Evolutionary conservation across 2,797 vertebrate species (phyloP).

Genomic region (Mus spretus): DNA sequence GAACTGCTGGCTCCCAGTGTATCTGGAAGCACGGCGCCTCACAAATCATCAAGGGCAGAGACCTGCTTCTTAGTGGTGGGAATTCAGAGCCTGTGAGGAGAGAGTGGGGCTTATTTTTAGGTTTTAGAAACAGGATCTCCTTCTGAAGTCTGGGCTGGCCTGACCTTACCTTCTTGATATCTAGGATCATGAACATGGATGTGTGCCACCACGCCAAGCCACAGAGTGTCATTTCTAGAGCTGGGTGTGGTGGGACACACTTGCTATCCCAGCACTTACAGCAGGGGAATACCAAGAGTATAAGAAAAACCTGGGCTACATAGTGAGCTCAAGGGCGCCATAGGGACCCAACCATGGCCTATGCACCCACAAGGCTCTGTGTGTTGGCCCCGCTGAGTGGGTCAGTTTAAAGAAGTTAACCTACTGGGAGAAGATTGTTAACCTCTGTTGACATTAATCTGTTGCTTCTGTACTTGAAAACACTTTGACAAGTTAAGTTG

Average conservation of each 20-base stretch:
- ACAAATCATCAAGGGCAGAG: too few relatives aligned
- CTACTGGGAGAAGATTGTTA: not conserved
- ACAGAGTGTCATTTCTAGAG: not conserved
- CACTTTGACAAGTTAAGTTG: accelerated
- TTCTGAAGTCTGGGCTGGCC: not conserved
- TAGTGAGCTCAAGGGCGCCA: not conserved
- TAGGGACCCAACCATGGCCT: not conserved
- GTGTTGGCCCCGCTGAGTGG: not conserved
- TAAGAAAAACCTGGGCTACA: not conserved
- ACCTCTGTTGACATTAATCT: not conserved
- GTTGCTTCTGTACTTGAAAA: not conserved
- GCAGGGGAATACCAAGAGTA: not conserved
- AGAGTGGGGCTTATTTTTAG: not conserved
- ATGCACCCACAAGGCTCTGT: not conserved
- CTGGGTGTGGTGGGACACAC: not conserved
- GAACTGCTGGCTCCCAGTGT: not conserved
- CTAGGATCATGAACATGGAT: not conserved
- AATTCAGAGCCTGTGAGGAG: not conserved
- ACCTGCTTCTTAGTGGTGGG: not conserved
- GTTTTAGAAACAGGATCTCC: not conserved
- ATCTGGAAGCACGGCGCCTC: not conserved
- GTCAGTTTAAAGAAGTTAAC: not conserved
- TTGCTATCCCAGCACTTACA: not conserved
- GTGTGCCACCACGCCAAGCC: not conserved
- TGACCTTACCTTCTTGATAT: not conserved